phyloP scores from a whole-genome alignment of 2,888 invertebrate species.

The Boloria selene region DNA sequence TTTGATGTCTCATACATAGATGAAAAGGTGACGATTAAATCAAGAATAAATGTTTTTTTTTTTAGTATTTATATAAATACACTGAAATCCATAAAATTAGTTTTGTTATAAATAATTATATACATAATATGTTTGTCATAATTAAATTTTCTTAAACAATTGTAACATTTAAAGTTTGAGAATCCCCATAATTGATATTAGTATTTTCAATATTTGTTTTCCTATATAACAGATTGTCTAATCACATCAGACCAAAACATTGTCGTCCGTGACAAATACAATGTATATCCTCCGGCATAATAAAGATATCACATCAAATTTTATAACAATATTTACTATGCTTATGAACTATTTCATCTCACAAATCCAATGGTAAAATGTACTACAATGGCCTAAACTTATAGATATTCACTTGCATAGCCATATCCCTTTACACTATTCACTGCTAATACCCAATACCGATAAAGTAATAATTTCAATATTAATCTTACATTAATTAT shows the following conservation, averaged over 20 bases:
- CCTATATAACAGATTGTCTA: constrained; percentile 14
- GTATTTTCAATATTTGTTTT: constrained; percentile 10
- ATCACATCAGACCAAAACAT: constrained; percentile 2
- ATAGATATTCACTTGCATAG: constrained; percentile 10
- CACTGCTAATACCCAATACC: not conserved
- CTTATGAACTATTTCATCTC: constrained; percentile 1
- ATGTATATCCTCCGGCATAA: not conserved
- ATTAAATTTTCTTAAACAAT: not conserved
- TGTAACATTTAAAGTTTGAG: constrained; percentile 1
- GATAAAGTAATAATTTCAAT: not conserved
- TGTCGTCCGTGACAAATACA: not conserved
- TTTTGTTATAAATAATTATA: not conserved
- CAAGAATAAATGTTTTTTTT: too few relatives aligned
- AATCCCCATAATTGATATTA: not conserved
- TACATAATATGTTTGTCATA: constrained; percentile 1
- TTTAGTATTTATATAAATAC: too few relatives aligned
- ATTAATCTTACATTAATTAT: not conserved
- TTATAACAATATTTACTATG: constrained; percentile 8
- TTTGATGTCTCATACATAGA: too few relatives aligned
- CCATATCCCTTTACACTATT: not conserved
- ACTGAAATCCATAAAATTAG: not conserved
- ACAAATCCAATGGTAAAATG: constrained; percentile 3
- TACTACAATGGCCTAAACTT: constrained; percentile 11
- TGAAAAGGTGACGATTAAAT: too few relatives aligned
- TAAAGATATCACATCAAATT: constrained; percentile 5